Percentiles rank a stretch among this genome's conserved stretches.
Conservation (phyloP, 2,113 vertebrate species). For the Rhizomys pruinosus region DNA sequence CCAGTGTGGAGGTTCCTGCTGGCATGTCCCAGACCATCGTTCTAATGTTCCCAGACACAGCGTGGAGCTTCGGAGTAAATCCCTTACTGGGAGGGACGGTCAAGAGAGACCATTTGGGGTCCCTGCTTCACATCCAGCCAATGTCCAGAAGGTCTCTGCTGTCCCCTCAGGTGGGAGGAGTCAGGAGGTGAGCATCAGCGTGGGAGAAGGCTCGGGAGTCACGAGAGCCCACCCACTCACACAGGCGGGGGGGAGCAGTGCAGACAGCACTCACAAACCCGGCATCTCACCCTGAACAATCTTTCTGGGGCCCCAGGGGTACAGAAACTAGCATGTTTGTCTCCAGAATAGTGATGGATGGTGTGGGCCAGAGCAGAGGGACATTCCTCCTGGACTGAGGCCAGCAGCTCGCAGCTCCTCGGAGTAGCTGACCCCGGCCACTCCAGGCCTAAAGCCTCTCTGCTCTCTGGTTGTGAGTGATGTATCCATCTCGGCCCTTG, state of each 20-base stretch:
- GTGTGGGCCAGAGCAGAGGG: background rate
- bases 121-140: background rate
- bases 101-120: background rate
- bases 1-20: fast-evolving
- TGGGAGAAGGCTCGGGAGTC: background rate
- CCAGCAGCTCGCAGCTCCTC: background rate
- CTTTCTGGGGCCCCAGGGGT: fast-evolving
- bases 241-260: background rate
- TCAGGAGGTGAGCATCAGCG: background rate
- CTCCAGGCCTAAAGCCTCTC: background rate
- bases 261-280: background rate
- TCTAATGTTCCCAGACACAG: background rate
- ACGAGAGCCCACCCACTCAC: background rate
- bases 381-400: fast-evolving
- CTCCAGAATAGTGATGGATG: fast-evolving
- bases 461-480: fast-evolving
- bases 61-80: background rate
- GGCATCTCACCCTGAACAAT: background rate
- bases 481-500: background rate
- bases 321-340: fast-evolving
- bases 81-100: background rate
- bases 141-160: background rate
- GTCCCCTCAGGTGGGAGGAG: fast-evolving
- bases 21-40: fast-evolving
- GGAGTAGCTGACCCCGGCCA: background rate